These are phyloP conservation scores for Anthoptus insignis DNA, from an alignment of 2,888 invertebrate genomes.

Conservation along the genomic window DNA sequence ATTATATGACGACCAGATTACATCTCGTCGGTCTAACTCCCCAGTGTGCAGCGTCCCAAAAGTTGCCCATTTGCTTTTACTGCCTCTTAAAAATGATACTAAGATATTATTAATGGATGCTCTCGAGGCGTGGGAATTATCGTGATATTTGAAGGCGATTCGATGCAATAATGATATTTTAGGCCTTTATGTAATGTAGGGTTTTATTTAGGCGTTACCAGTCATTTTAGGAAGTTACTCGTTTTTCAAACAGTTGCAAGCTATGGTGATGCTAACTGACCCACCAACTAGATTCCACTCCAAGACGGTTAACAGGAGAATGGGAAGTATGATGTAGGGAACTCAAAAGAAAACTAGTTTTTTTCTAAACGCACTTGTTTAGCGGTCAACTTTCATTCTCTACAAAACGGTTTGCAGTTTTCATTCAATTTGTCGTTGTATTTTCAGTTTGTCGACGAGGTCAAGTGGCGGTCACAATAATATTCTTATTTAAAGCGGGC, in stretches of 20 bases:
- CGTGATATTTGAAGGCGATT: slow-evolving; percentile 43
- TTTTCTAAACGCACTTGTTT: slow-evolving; percentile 27
- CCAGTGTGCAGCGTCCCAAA: slow-evolving; percentile 2
- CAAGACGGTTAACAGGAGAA: too few relatives aligned
- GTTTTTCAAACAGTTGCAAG: too few relatives aligned
- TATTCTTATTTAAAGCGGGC: slow-evolving; percentile 76
- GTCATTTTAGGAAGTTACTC: too few relatives aligned
- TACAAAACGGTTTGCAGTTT: slow-evolving; percentile 53
- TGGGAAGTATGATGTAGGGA: too few relatives aligned
- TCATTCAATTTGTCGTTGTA: slow-evolving; percentile 62
- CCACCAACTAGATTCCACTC: too few relatives aligned
- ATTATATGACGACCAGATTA: slow-evolving; percentile 61
- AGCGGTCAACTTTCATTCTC: slow-evolving; percentile 47
- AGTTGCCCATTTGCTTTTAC: slow-evolving; percentile 2
- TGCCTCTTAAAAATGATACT: slow-evolving; percentile 2
- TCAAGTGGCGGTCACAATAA: slow-evolving; percentile 67
- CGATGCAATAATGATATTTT: too few relatives aligned
- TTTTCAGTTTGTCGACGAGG: slow-evolving; percentile 57
- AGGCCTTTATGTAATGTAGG: too few relatives aligned
- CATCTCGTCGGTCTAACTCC: slow-evolving; percentile 4
- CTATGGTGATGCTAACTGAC: too few relatives aligned
- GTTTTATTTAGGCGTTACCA: too few relatives aligned
- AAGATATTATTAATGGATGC: slow-evolving; percentile 22
- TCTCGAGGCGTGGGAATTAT: slow-evolving; percentile 49
- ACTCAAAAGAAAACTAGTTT: too few relatives aligned